Evolutionary conservation across 2,113 vertebrate genomes (phyloP).

Genomic region (Marmota monax): DNA sequence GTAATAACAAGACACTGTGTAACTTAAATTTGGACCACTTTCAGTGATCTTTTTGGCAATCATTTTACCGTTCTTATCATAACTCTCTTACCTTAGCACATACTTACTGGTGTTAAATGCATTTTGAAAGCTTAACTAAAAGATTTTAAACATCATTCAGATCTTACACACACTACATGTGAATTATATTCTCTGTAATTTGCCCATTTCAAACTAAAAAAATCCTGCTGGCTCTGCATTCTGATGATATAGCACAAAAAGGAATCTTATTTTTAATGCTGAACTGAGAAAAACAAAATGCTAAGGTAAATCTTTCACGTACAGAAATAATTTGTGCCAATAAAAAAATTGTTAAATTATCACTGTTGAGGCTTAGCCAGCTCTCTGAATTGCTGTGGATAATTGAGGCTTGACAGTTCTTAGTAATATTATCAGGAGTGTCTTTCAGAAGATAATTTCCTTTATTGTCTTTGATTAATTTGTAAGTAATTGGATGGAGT

Average conservation of each 20-base stretch:
- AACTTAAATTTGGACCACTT: background rate
- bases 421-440: slow-evolving; percentile 49
- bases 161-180: background rate
- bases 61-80: background rate
- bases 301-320: background rate
- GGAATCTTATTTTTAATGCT: slow-evolving; percentile 16
- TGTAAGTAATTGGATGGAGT: slow-evolving; percentile 65
- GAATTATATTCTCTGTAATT: slow-evolving; percentile 13
- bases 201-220: slow-evolving; percentile 50
- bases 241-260: slow-evolving; percentile 2
- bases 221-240: background rate
- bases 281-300: background rate
- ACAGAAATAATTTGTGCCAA: background rate
- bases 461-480: slow-evolving; percentile 74
- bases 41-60: background rate
- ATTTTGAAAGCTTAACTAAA: slow-evolving; percentile 49
- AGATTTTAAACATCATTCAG: slow-evolving; percentile 6
- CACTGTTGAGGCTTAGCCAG: background rate
- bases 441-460: slow-evolving; percentile 74
- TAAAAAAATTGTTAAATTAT: slow-evolving; percentile 22
- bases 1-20: background rate
- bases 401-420: slow-evolving; percentile 44
- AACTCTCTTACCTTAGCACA: background rate
- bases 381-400: slow-evolving; percentile 40
- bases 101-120: slow-evolving; percentile 17